phyloP scores from a whole-genome alignment of 2,888 invertebrate genomes.

The Elegia similella region DNA sequence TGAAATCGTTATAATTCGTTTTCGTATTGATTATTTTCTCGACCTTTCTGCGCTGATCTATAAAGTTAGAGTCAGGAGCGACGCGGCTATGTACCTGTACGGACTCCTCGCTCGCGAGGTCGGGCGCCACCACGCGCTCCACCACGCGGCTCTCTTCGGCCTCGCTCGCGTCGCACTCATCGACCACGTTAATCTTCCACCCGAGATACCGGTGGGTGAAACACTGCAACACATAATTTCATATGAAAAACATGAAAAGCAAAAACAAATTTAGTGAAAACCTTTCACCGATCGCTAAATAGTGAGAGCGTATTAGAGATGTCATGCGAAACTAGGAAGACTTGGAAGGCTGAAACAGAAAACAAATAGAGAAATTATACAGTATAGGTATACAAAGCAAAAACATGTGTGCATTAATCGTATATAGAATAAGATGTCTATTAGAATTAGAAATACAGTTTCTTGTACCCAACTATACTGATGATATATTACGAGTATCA shows the following conservation, averaged over 20 bases:
- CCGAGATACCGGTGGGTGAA: slow-evolving; percentile 96
- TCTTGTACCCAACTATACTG: background rate
- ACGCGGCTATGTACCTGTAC: slow-evolving; percentile 84
- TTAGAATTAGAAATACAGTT: background rate
- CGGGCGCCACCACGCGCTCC: slow-evolving; percentile 60
- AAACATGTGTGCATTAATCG: slow-evolving; percentile 22
- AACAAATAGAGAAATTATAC: slow-evolving; percentile 70
- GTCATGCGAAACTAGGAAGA: slow-evolving; percentile 74
- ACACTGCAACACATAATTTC: slow-evolving; percentile 83
- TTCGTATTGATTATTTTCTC: slow-evolving; percentile 75
- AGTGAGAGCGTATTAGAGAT: slow-evolving; percentile 46
- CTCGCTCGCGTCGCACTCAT: slow-evolving; percentile 86
- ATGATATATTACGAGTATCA: too few species aligned
- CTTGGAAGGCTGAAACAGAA: slow-evolving; percentile 80
- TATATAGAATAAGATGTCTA: slow-evolving; percentile 13
- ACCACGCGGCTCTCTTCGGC: slow-evolving; percentile 79
- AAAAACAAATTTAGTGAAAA: slow-evolving; percentile 14
- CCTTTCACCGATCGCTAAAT: slow-evolving; percentile 53
- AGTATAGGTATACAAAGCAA: slow-evolving; percentile 54
- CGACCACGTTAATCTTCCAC: slow-evolving; percentile 96
- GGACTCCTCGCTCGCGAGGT: slow-evolving; percentile 76
- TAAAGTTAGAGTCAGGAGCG: slow-evolving; percentile 81
- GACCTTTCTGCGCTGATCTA: slow-evolving; percentile 64
- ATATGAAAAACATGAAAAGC: slow-evolving; percentile 13
- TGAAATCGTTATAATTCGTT: slow-evolving; percentile 76